Percentiles rank a stretch among this genome's conserved stretches.
Evolutionary conservation across 2,113 vertebrate species (phyloP).

Genomic region (Macroglossus sobrinus): DNA sequence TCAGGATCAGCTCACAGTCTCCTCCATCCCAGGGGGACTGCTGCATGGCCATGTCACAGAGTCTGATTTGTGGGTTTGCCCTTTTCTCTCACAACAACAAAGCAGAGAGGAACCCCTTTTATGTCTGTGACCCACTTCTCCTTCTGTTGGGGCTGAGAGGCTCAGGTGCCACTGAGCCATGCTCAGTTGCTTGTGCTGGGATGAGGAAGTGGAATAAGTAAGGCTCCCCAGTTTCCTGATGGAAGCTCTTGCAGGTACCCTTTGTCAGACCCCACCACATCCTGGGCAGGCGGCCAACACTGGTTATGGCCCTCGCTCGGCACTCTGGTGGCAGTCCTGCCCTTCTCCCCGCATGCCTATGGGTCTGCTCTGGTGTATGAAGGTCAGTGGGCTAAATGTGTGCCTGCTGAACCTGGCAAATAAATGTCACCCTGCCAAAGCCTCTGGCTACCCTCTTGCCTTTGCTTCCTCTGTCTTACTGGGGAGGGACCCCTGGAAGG

Average conservation of each 20-base stretch:
- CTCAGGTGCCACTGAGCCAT: constrained; percentile 37
- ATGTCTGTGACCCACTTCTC: neutral
- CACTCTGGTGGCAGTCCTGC: constrained; percentile 59
- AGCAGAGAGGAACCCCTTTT: constrained; percentile 36
- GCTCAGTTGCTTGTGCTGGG: constrained; percentile 49
- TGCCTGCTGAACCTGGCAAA: constrained; percentile 76
- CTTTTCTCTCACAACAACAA: constrained; percentile 42
- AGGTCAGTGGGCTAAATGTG: constrained; percentile 66
- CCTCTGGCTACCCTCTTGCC: constrained; percentile 66
- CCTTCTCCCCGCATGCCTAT: constrained; percentile 75
- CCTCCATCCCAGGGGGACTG: neutral
- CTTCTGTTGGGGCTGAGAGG: constrained; percentile 1
- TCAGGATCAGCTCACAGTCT: neutral
- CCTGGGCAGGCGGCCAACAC: constrained; percentile 64
- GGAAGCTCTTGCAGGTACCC: constrained; percentile 55
- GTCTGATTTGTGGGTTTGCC: constrained; percentile 28
- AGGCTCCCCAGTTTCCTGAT: constrained; percentile 31
- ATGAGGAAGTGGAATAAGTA: constrained; percentile 45
- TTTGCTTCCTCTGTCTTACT: constrained; percentile 69
- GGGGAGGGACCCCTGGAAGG: constrained; percentile 51
- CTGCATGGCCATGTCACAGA: neutral
- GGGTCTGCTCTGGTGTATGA: constrained; percentile 76
- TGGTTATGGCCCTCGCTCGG: constrained; percentile 58
- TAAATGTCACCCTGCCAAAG: constrained; percentile 77
- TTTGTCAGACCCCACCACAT: constrained; percentile 63